These are phyloP conservation scores for Beroe ovata DNA, from an alignment of 37 sponge, comb jelly and placozoan species.

Conservation along the genomic window DNA sequence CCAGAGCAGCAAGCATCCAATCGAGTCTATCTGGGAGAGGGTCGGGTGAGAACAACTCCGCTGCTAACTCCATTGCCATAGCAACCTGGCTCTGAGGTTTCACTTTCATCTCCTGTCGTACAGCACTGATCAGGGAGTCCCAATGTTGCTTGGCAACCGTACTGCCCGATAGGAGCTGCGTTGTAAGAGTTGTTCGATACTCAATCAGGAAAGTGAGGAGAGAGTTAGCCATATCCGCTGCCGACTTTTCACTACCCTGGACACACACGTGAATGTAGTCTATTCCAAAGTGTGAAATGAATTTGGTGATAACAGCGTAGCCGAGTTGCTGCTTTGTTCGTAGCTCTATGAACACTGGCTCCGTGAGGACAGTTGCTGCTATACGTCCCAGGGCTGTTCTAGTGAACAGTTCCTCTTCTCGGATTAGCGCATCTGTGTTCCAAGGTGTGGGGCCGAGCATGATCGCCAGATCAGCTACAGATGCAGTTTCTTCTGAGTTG, in stretches of 20 bases:
- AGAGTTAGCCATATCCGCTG: neutral
- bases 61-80: slow-evolving; percentile 1
- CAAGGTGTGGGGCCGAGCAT: slow-evolving; percentile 53
- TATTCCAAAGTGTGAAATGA: slow-evolving; percentile 19
- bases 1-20: neutral
- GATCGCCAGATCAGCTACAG: slow-evolving; percentile 35
- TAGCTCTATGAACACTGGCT: slow-evolving; percentile 25
- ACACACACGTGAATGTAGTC: slow-evolving; percentile 26
- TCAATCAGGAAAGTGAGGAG: neutral
- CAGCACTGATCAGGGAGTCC: neutral
- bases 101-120: neutral
- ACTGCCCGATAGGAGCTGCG: neutral
- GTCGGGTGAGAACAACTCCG: slow-evolving; percentile 23
- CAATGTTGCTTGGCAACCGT: neutral
- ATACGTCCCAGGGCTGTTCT: neutral
- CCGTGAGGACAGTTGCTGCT: slow-evolving; percentile 5
- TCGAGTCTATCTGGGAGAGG: neutral
- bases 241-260: slow-evolving; percentile 51
- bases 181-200: neutral
- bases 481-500: slow-evolving; percentile 39
- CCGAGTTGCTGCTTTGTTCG: slow-evolving; percentile 42
- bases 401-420: slow-evolving; percentile 27
- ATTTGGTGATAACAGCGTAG: slow-evolving; percentile 19
- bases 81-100: neutral
- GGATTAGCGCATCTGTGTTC: neutral